Conservation (phyloP, 2,888 invertebrate species). For the Xestia xanthographa region DNA sequence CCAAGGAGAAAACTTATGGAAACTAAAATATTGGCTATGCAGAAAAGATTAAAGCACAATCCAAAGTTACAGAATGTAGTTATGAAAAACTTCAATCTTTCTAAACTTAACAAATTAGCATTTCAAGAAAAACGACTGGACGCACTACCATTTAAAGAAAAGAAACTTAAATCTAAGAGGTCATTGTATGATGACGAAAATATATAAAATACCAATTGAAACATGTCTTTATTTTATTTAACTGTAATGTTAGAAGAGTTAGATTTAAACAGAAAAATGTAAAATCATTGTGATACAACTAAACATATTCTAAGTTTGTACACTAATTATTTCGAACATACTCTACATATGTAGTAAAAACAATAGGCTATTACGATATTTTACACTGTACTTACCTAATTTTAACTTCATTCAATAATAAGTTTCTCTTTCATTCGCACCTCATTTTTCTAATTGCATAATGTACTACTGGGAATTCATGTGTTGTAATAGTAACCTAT, state of each 20-base stretch:
- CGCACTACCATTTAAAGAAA: constrained; percentile 66
- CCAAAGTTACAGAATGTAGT: constrained; percentile 73
- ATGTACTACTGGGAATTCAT: constrained; percentile 62
- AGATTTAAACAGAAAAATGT: constrained; percentile 69
- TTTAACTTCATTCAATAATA: constrained; percentile 60
- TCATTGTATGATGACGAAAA: constrained; percentile 84
- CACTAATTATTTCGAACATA: constrained; percentile 67
- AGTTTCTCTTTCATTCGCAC: constrained; percentile 44
- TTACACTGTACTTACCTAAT: constrained; percentile 51
- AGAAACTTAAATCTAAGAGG: constrained; percentile 73
- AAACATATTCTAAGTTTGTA: constrained; percentile 72
- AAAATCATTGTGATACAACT: constrained; percentile 71
- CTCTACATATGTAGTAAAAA: constrained; percentile 51
- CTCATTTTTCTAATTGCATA: constrained; percentile 47
- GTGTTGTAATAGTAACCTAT: constrained; percentile 54
- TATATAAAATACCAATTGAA: constrained; percentile 73
- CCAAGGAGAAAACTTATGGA: constrained; percentile 93
- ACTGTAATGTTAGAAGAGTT: constrained; percentile 69
- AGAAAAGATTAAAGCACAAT: constrained; percentile 78
- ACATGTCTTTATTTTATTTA: constrained; percentile 80
- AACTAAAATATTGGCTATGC: constrained; percentile 85
- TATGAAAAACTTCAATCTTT: constrained; percentile 73
- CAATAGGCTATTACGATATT: constrained; percentile 48
- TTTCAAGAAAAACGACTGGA: constrained; percentile 72
- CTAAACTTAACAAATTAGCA: constrained; percentile 62